Base-by-base conservation (phyloP, 2,888 invertebrate species). In the Blastobasis lacticolella region DNA sequence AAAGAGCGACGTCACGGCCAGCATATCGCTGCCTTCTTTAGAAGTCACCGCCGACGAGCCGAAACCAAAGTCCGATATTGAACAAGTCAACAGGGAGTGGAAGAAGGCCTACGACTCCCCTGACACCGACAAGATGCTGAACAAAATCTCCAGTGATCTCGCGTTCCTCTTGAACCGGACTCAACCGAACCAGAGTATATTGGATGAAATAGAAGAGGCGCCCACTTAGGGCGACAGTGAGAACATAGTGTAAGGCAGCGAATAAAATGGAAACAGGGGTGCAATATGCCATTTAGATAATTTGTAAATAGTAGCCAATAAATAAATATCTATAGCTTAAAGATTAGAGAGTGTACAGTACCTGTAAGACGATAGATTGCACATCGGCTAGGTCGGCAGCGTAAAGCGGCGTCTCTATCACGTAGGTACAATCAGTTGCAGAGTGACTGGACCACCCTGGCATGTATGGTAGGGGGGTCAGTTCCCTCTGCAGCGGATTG, bases 131-230 rank as follows among this genome's bases (percentile, higher is more conserved):
- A 92, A 92, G 53, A 93, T 95, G 89, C 81, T 95, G 49, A 93
- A 94, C 81, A 92, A 94, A 71, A 95, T 95, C 67, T 93, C 94
- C 1, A 93, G 93, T 69, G 95, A 95, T 81, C 83, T 95, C 62
- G 94, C 95, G 80, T 95, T 94, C 82, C 83, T 95, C 62, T 83
- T 95, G 55, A 95, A 95, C 77, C 90, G 94, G 56, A 91, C 89
- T 55, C 86, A 83, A 55, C 76, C 78, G 52, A 59, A 66, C 48
- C 71, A 61, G 54, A 71, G 70, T 64, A 54, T 66, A 55, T 63
- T 71, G 50, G 76, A 82, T 59, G 73, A 78, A 64, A 83, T 81
- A 58, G 80, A 83, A 55, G 80, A 85, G 62, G 82, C 78, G 3
- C 83, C 84, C 37, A 83, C 82, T 71, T 85, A 85, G 78, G 55